phyloP scores from a whole-genome alignment of 1,140 invertebrate species.

The Nylanderia fulva region DNA sequence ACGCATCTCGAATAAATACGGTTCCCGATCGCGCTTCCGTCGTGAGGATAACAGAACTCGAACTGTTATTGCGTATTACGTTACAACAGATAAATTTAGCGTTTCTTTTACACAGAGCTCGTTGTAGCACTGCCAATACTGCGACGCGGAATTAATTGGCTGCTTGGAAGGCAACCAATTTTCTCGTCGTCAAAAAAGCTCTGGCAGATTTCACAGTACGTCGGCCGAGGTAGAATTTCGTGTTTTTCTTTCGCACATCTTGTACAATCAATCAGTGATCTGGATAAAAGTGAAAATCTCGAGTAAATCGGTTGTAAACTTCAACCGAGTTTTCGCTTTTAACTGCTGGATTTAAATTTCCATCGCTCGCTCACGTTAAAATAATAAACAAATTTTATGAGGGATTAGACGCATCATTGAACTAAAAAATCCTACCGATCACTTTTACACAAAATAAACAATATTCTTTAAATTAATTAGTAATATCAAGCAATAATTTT shows the following conservation, averaged over 20 bases:
- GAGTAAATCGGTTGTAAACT: neutral
- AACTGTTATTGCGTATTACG: conserved; percentile 81
- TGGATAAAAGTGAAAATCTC: neutral
- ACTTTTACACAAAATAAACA: neutral
- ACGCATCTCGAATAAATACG: conserved; percentile 56
- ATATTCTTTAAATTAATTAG: neutral
- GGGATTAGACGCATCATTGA: neutral
- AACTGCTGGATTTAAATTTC: neutral
- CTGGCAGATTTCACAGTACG: neutral
- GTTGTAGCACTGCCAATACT: conserved; percentile 83
- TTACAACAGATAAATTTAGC: conserved; percentile 86
- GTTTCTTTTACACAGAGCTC: conserved; percentile 81
- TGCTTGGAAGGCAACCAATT: conserved; percentile 82
- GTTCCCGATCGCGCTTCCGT: conserved; percentile 29
- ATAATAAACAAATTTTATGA: neutral
- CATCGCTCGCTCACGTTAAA: neutral
- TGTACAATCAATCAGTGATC: neutral
- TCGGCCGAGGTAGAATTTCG: neutral
- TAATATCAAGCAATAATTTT: neutral
- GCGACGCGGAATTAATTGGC: conserved; percentile 83
- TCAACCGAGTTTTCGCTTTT: neutral
- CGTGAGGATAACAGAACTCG: conserved; percentile 40
- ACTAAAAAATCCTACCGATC: neutral
- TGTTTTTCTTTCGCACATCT: neutral
- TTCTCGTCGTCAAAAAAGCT: conserved; percentile 61